Evolutionary conservation across 2,888 invertebrate species (phyloP).

Genomic region (Hedychridium roseum): DNA sequence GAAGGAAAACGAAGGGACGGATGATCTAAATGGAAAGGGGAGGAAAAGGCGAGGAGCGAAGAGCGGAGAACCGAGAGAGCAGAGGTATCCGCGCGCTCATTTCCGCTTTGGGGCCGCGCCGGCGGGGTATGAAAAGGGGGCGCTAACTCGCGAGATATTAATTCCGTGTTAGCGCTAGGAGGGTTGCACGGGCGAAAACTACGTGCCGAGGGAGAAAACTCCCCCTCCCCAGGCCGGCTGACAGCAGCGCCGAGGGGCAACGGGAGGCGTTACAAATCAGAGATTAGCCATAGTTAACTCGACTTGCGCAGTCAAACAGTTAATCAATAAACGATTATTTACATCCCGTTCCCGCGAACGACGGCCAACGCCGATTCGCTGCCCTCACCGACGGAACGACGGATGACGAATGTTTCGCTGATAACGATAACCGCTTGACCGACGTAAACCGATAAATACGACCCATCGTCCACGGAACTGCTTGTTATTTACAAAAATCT

Average conservation of each 20-base stretch:
- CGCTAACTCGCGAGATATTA: constrained; percentile 64
- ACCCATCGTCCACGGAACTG: too few relatives aligned
- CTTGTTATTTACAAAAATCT: too few relatives aligned
- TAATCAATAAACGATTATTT: constrained; percentile 64
- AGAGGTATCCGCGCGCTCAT: constrained; percentile 63
- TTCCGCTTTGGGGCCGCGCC: constrained; percentile 58
- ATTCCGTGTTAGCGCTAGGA: constrained; percentile 63
- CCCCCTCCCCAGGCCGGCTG: constrained; percentile 5
- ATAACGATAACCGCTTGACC: constrained; percentile 17
- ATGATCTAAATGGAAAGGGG: constrained; percentile 12
- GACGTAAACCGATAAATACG: too few relatives aligned
- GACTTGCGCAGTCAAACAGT: constrained; percentile 64
- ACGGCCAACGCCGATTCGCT: constrained; percentile 1
- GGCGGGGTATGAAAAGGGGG: constrained; percentile 46
- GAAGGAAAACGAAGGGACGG: constrained; percentile 15
- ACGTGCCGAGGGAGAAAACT: constrained; percentile 46
- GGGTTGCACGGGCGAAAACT: constrained; percentile 57
- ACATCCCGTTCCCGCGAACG: constrained; percentile 38
- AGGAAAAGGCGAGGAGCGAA: constrained; percentile 29
- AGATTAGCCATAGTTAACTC: constrained; percentile 64
- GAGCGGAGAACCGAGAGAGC: constrained; percentile 40
- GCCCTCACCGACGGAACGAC: neutral
- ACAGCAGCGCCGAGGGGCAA: constrained; percentile 33
- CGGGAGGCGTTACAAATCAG: constrained; percentile 62
- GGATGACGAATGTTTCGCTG: constrained; percentile 27